Conservation (phyloP, 2,113 vertebrate species). For the Zosterops hypoxanthus region DNA sequence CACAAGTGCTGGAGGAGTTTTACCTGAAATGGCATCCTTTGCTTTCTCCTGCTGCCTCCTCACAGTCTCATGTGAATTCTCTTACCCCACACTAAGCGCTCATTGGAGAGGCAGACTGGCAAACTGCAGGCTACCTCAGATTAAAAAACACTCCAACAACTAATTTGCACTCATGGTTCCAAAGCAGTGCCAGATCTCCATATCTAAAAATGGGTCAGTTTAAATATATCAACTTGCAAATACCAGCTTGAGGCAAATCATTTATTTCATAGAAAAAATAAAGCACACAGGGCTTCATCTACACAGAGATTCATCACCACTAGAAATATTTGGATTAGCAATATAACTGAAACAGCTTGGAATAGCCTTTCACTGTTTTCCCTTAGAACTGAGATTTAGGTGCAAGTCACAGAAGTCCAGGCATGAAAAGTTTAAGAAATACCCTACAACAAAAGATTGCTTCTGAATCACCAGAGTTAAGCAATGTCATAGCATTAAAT, state of each 20-base stretch:
- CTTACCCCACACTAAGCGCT: neutral
- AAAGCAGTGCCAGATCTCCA: neutral
- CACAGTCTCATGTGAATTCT: neutral
- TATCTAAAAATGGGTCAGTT: conserved; percentile 1
- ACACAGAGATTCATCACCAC: neutral
- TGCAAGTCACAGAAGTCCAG: neutral
- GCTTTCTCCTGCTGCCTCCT: neutral
- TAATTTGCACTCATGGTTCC: neutral
- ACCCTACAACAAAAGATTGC: neutral
- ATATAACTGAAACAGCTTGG: neutral
- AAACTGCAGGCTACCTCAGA: neutral
- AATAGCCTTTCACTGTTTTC: neutral
- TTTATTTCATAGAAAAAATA: neutral
- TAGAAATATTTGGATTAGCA: neutral
- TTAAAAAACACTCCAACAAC: neutral
- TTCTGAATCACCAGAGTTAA: neutral
- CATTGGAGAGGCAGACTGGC: neutral
- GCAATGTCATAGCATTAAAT: neutral
- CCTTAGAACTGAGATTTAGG: neutral
- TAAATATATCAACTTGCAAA: neutral
- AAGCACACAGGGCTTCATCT: neutral
- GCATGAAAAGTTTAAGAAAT: neutral
- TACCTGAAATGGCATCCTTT: neutral
- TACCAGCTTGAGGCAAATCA: neutral
- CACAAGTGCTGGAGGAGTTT: neutral